Evolutionary conservation across 2,888 invertebrate genomes (phyloP).

Genomic region (Proisotoma minuta): DNA sequence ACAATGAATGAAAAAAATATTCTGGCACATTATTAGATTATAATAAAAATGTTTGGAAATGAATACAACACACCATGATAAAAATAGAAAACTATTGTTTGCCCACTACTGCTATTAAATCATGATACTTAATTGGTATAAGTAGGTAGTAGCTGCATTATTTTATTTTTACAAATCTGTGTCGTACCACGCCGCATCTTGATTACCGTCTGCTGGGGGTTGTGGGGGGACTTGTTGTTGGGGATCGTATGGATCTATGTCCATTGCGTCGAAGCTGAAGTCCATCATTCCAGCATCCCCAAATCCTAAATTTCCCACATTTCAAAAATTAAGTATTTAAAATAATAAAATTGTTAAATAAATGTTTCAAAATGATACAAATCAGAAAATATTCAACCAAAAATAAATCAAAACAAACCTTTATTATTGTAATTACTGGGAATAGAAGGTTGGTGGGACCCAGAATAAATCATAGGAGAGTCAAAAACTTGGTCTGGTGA

Average conservation of each 20-base stretch:
- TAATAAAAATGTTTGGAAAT: no score
- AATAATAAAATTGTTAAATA: background rate
- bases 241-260: constrained; percentile 44
- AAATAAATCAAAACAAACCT: constrained; percentile 38
- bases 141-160: no score
- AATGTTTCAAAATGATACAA: background rate
- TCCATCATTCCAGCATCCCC: constrained; percentile 48
- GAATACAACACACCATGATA: no score
- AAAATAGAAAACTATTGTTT: no score
- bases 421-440: constrained; percentile 57
- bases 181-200: constrained; percentile 78
- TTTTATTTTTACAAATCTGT: constrained; percentile 12
- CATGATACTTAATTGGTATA: no score
- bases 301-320: constrained; percentile 37
- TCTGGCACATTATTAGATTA: background rate
- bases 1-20: background rate
- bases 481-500: constrained; percentile 89
- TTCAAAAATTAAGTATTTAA: background rate
- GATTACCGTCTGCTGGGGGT: constrained; percentile 84
- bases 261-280: constrained; percentile 46
- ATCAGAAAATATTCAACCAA: background rate
- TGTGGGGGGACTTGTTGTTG: constrained; percentile 66
- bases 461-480: constrained; percentile 66
- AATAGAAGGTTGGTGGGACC: constrained; percentile 82
- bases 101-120: no score